These are phyloP conservation scores for Cecropterus lyciades DNA, from an alignment of 1,140 invertebrate genomes.

Conservation along the genomic window DNA sequence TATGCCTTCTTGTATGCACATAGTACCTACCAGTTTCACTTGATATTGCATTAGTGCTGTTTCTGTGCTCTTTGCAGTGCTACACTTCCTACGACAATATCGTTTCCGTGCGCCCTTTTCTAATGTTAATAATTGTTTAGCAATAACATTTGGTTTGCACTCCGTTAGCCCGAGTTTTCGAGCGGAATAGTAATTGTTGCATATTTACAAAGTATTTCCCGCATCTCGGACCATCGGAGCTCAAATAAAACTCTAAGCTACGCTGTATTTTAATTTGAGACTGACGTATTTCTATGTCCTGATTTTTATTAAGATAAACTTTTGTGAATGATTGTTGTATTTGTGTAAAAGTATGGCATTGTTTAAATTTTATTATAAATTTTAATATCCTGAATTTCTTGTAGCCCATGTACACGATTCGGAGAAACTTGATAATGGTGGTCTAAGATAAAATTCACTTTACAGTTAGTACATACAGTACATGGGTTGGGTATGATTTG, in stretches of 20 bases:
- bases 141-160: slow-evolving; percentile 4
- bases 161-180: background rate
- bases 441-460: no score
- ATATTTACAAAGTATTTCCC: background rate
- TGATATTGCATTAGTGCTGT: slow-evolving; percentile 14
- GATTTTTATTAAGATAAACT: slow-evolving; percentile 27
- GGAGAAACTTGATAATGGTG: background rate
- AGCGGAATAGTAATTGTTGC: background rate
- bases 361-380: slow-evolving; percentile 33
- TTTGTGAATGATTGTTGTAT: slow-evolving; percentile 31
- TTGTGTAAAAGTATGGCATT: slow-evolving; percentile 32
- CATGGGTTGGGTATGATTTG: no score
- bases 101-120: slow-evolving; percentile 14
- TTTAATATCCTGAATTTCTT: slow-evolving; percentile 35
- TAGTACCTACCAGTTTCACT: no score
- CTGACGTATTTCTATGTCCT: slow-evolving; percentile 32
- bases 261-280: slow-evolving; percentile 34
- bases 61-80: slow-evolving; percentile 50
- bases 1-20: no score
- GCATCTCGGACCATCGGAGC: background rate
- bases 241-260: slow-evolving; percentile 13
- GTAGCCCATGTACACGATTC: slow-evolving; percentile 14
- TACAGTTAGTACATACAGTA: no score
- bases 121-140: slow-evolving; percentile 11
- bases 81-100: slow-evolving; percentile 33